Percentiles rank a stretch among this genome's conserved stretches.
These are phyloP conservation scores for Syrmaticus mikado DNA, from an alignment of 2,113 vertebrate genomes.

Conservation along the genomic window DNA sequence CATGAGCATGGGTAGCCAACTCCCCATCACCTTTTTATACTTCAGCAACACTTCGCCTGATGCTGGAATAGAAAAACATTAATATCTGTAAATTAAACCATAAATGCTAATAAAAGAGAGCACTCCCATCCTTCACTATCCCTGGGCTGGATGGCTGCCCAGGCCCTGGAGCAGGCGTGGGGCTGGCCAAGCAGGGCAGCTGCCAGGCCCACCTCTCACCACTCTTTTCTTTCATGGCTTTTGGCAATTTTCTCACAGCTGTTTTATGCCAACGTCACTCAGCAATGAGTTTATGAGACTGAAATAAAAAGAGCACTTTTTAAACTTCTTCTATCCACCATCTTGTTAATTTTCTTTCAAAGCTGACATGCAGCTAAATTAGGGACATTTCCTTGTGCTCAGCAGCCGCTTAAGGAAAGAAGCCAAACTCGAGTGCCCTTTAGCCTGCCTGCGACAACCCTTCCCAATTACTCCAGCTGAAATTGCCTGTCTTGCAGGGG, in stretches of 20 bases:
- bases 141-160: not conserved
- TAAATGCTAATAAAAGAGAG: not conserved
- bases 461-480: conserved; percentile 38
- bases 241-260: conserved; percentile 65
- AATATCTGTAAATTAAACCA: not conserved
- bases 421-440: conserved; percentile 31
- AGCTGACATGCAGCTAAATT: conserved; percentile 50
- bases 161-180: not conserved
- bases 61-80: not conserved
- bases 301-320: conserved; percentile 4
- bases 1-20: not conserved
- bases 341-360: conserved; percentile 37
- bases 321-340: not conserved
- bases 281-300: not conserved
- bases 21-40: fast-evolving
- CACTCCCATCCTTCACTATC: not conserved
- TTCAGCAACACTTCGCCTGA: fast-evolving
- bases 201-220: conserved; percentile 56
- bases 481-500: conserved; percentile 3
- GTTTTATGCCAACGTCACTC: not conserved
- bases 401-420: conserved; percentile 18
- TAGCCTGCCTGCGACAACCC: conserved; percentile 8
- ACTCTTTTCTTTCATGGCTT: conserved; percentile 41
- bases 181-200: conserved; percentile 59
- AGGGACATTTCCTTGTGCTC: conserved; percentile 24